Conservation (phyloP, 2,113 vertebrate species). For the Patagioenas fasciata region DNA sequence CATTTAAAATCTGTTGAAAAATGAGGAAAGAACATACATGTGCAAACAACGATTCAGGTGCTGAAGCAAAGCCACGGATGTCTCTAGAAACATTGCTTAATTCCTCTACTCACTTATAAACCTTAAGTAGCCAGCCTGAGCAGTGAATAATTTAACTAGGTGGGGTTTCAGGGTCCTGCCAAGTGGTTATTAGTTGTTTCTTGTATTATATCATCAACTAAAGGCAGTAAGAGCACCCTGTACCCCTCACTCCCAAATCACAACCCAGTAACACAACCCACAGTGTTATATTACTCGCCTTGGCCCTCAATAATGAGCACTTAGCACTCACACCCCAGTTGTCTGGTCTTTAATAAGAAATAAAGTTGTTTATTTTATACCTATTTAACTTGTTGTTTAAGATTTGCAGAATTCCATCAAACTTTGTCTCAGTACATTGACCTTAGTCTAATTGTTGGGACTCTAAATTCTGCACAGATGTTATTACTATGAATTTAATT, state of each 20-base stretch:
- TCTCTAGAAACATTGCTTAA: background rate
- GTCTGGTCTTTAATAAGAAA: conserved; percentile 28
- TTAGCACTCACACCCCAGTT: background rate
- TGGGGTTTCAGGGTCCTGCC: background rate
- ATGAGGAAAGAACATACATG: background rate
- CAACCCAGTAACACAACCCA: background rate
- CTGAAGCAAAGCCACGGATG: background rate
- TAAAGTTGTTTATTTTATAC: conserved; percentile 42
- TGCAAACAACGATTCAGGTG: background rate
- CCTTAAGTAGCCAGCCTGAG: background rate
- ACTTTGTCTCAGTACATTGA: conserved; percentile 13
- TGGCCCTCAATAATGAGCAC: background rate
- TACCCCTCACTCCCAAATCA: background rate
- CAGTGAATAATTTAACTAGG: background rate
- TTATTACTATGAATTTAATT: conserved; percentile 57
- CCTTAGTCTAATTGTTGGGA: conserved; percentile 21
- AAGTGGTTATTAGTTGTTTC: background rate
- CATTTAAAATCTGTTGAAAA: background rate
- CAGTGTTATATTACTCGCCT: background rate
- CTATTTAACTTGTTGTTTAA: conserved; percentile 19
- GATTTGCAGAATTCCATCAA: conserved; percentile 43
- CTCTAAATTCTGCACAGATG: conserved; percentile 57
- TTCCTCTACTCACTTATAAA: background rate
- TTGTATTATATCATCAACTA: background rate
- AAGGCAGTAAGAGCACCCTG: background rate